Evolutionary conservation across 2,113 vertebrate species (phyloP).

Genomic region (Acanthisitta chloris): DNA sequence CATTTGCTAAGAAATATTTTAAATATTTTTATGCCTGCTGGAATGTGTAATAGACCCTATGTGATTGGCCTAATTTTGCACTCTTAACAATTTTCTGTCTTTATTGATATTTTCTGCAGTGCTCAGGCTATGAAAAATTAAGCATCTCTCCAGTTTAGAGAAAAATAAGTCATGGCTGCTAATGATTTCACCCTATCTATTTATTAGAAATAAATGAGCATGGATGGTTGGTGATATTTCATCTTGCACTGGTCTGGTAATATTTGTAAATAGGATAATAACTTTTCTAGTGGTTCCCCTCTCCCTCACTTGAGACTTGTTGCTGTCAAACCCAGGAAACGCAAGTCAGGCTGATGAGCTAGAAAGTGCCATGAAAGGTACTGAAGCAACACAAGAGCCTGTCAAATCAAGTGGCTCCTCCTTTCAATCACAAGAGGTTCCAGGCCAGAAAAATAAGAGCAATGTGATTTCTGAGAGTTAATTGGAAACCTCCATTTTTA

Average conservation of each 20-base stretch:
- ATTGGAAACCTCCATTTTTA: not conserved
- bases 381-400: constrained; percentile 44
- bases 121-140: not conserved
- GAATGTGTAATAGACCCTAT: not conserved
- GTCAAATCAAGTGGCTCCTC: constrained; percentile 24
- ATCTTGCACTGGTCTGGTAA: not conserved
- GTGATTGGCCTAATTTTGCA: not conserved
- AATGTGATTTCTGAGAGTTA: not conserved
- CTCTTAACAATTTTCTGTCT: not conserved
- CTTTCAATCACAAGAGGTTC: constrained; percentile 34
- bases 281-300: not conserved
- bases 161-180: not conserved
- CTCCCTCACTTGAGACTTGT: constrained; percentile 1
- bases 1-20: not conserved
- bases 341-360: not conserved
- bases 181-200: not conserved
- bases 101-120: not conserved
- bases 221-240: not conserved
- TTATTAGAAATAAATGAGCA: constrained; percentile 14
- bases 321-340: constrained; percentile 25
- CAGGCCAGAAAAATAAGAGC: not conserved
- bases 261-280: constrained; percentile 14
- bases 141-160: not conserved
- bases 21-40: not conserved
- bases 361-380: constrained; percentile 26